phyloP scores from a whole-genome alignment of 2,888 invertebrate genomes.

The Ennomos quercinarius region DNA sequence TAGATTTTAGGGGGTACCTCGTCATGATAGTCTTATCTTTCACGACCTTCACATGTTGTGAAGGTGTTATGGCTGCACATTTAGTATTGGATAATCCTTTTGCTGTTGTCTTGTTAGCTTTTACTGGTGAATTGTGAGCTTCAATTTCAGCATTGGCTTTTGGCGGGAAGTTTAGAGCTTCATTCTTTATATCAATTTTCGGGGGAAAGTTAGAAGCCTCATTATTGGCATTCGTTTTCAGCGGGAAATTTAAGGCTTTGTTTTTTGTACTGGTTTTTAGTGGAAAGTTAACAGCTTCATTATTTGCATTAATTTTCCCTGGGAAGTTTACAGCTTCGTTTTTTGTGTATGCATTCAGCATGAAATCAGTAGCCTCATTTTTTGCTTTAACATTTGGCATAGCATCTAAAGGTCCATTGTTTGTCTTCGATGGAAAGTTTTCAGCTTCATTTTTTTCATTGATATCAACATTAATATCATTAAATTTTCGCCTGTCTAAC shows the following conservation, averaged over 20 bases:
- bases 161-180: neutral
- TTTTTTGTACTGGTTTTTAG: neutral
- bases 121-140: neutral
- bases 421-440: neutral
- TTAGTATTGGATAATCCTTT: too few relatives aligned
- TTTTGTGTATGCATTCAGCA: constrained; percentile 8
- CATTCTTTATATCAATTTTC: neutral
- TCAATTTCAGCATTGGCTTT: neutral
- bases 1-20: constrained; percentile 50
- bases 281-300: constrained; percentile 1
- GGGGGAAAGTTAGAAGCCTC: neutral
- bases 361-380: neutral
- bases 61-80: too few relatives aligned
- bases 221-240: constrained; percentile 1
- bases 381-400: constrained; percentile 10
- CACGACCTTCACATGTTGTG: too few relatives aligned
- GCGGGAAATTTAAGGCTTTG: neutral
- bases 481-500: constrained; percentile 32
- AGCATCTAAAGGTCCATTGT: too few relatives aligned
- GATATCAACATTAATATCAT: constrained; percentile 41
- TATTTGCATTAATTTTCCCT: constrained; percentile 1
- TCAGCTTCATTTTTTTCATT: constrained; percentile 1
- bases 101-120: too few relatives aligned
- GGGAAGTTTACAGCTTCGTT: neutral
- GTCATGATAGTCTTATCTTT: constrained; percentile 47